Conservation (phyloP, 2,797 vertebrate species). For the Knipowitschia caucasica region DNA sequence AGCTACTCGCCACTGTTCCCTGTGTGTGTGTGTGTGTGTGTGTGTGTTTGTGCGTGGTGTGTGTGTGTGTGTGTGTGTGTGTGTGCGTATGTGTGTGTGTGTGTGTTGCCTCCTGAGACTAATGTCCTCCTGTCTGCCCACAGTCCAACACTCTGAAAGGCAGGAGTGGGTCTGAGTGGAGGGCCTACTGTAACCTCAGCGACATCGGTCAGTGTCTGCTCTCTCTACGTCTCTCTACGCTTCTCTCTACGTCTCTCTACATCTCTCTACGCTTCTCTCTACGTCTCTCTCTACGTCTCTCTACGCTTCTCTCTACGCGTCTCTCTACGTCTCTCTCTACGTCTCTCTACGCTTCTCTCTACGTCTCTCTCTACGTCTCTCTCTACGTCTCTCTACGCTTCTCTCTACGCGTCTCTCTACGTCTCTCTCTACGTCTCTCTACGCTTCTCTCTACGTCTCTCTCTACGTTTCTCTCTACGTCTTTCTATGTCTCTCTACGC, state of each 20-base stretch:
- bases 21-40: too few relatives aligned
- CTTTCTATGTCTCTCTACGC: slow-evolving; percentile 6
- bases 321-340: slow-evolving; percentile 17
- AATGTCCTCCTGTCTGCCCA: slow-evolving; percentile 24
- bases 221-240: slow-evolving; percentile 15
- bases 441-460: slow-evolving; percentile 2
- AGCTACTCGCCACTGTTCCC: too few relatives aligned
- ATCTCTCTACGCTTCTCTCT: slow-evolving; percentile 6
- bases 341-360: slow-evolving; percentile 7
- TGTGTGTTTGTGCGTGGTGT: too few relatives aligned
- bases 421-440: slow-evolving; percentile 16
- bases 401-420: too few relatives aligned
- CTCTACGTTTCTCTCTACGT: slow-evolving; percentile 14
- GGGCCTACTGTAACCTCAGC: slow-evolving; percentile 91
- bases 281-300: slow-evolving; percentile 13
- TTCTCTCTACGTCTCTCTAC: slow-evolving; percentile 8
- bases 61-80: too few relatives aligned
- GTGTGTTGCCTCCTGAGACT: background rate
- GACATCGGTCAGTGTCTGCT: slow-evolving; percentile 85
- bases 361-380: too few relatives aligned
- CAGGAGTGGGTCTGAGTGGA: slow-evolving; percentile 87
- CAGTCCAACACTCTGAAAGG: slow-evolving; percentile 68
- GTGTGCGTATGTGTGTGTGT: too few relatives aligned
- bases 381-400: slow-evolving; percentile 12
- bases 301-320: slow-evolving; percentile 5